Evolutionary conservation across 2,888 invertebrate species (phyloP).

Genomic region (Oscheius myriophilus): DNA sequence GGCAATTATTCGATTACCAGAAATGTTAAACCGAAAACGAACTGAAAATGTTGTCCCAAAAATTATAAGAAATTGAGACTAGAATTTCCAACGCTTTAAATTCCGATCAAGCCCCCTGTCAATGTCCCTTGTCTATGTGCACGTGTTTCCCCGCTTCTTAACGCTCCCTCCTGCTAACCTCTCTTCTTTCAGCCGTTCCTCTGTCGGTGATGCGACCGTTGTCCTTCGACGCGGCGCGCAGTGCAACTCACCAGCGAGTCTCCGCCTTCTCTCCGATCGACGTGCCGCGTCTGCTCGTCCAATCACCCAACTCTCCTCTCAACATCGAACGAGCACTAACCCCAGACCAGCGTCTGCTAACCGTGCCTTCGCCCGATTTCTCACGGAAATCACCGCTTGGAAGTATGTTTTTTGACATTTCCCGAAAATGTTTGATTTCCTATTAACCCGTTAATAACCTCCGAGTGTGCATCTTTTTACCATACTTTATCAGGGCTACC

Average conservation of each 20-base stretch:
- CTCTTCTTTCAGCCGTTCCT: slow-evolving; percentile 18
- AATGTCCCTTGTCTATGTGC: too few species aligned
- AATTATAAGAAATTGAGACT: too few species aligned
- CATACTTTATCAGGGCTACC: too few species aligned
- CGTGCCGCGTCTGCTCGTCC: slow-evolving; percentile 53
- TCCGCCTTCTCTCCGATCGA: slow-evolving; percentile 55
- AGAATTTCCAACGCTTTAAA: too few species aligned
- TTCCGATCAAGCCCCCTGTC: too few species aligned
- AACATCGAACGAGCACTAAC: slow-evolving; percentile 34
- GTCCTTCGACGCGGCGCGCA: slow-evolving; percentile 22
- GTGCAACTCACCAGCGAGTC: slow-evolving; percentile 13
- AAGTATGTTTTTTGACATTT: slow-evolving; percentile 1
- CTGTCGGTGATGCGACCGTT: slow-evolving; percentile 20
- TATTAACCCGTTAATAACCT: too few species aligned
- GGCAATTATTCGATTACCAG: too few species aligned
- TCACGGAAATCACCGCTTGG: slow-evolving; percentile 48
- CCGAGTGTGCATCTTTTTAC: too few species aligned
- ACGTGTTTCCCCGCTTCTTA: too few species aligned
- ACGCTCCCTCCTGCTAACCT: background rate
- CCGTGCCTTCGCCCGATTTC: slow-evolving; percentile 56
- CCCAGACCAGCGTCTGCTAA: slow-evolving; percentile 49
- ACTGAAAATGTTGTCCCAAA: too few species aligned
- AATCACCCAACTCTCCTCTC: slow-evolving; percentile 50
- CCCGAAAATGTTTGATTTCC: too few species aligned
- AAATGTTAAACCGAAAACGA: too few species aligned